Evolutionary conservation across 1,140 invertebrate species (phyloP).

Genomic region (Drosophila burlai): DNA sequence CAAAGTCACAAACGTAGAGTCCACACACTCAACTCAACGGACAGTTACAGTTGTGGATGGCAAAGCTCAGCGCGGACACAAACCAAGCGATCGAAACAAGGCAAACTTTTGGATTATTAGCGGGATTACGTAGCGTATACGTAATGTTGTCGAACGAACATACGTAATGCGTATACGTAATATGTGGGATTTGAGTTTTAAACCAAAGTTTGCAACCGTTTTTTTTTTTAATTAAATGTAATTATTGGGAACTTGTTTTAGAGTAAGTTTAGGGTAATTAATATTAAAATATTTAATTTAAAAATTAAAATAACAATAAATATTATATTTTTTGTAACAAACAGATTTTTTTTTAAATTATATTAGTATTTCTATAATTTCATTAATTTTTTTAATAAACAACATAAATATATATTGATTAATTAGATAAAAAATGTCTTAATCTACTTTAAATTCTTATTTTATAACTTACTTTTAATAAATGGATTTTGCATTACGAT

Average conservation of each 20-base stretch:
- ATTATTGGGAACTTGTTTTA: background rate
- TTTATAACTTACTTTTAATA: background rate
- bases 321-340: no score
- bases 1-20: background rate
- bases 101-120: background rate
- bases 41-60: conserved; percentile 20
- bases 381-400: no score
- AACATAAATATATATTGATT: no score
- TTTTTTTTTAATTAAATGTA: background rate
- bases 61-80: conserved; percentile 30
- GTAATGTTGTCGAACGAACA: background rate
- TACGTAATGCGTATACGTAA: conserved; percentile 5
- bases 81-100: conserved; percentile 27
- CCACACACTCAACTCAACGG: conserved; percentile 1
- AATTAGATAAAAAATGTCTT: background rate
- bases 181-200: background rate
- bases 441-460: background rate
- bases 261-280: no score
- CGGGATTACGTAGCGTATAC: conserved; percentile 3
- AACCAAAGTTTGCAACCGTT: background rate
- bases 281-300: no score
- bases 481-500: background rate
- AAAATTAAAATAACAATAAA: no score
- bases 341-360: background rate
- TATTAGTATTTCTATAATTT: no score